phyloP scores from a whole-genome alignment of 2,797 vertebrate genomes.

The Muraenolepis orangiensis region DNA sequence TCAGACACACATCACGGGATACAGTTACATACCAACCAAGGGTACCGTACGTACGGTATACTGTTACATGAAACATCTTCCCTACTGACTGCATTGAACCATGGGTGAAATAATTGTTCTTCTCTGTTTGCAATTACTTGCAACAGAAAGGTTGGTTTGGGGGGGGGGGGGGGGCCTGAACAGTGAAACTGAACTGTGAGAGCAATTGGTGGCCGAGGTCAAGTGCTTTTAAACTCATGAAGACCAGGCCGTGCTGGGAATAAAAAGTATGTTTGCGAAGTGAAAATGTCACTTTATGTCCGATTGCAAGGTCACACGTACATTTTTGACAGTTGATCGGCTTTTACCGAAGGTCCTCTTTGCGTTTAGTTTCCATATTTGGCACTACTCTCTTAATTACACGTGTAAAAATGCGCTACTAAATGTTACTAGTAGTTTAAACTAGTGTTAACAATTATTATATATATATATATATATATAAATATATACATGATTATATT shows the following conservation, averaged over 20 bases:
- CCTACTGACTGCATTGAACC: background rate
- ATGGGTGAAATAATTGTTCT: background rate
- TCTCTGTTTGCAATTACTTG: slow-evolving; percentile 9
- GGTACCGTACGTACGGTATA: background rate
- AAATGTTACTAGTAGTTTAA: background rate
- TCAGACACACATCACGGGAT: slow-evolving; percentile 21
- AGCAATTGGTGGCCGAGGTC: background rate
- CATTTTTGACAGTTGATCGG: background rate
- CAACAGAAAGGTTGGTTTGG: background rate
- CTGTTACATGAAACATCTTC: background rate
- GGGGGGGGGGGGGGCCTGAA: no score
- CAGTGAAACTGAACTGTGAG: background rate
- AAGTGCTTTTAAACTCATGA: background rate
- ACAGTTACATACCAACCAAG: background rate
- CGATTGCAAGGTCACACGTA: background rate
- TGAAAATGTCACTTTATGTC: slow-evolving; percentile 7
- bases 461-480: background rate
- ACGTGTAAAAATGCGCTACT: background rate
- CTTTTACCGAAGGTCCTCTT: background rate
- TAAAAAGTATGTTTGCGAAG: background rate
- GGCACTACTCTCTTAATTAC: slow-evolving; percentile 1
- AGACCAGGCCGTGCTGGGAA: background rate
- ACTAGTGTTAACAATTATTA: background rate
- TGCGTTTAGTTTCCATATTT: background rate
- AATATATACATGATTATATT: background rate